Percentiles rank a stretch among this genome's conserved stretches.
Conservation (phyloP, 2,113 vertebrate species). For the Notarius quadriscutis region DNA sequence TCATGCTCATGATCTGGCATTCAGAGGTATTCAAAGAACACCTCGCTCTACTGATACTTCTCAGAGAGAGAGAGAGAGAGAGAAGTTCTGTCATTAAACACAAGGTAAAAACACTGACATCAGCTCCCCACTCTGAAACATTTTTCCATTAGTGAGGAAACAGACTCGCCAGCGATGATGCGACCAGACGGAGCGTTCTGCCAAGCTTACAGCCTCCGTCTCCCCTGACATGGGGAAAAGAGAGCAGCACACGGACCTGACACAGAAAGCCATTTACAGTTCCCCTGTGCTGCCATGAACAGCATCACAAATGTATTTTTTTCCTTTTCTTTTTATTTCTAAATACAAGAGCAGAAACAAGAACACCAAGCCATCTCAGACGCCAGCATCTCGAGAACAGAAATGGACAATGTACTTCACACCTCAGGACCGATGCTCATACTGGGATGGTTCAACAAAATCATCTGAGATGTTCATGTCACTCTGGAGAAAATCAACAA, state of each 20-base stretch:
- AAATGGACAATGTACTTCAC: neutral
- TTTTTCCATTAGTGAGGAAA: conserved; percentile 23
- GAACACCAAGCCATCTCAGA: neutral
- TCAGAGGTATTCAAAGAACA: conserved; percentile 16
- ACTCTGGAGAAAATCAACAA: neutral
- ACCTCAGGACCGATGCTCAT: neutral
- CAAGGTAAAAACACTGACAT: neutral
- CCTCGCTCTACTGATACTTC: conserved; percentile 10
- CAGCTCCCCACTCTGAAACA: conserved; percentile 8
- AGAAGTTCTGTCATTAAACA: conserved; percentile 1
- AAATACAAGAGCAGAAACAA: neutral
- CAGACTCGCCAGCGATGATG: conserved; percentile 12
- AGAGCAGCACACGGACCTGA: conserved; percentile 26
- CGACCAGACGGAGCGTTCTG: conserved; percentile 14
- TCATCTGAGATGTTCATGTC: neutral
- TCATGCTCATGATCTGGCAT: conserved; percentile 13
- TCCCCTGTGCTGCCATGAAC: conserved; percentile 15
- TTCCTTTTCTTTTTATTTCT: neutral
- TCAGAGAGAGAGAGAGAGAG: neutral
- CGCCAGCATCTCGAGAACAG: neutral
- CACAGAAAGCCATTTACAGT: conserved; percentile 43
- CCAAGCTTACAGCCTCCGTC: conserved; percentile 24
- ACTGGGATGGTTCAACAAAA: neutral
- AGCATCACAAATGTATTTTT: neutral
- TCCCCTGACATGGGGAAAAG: conserved; percentile 11